Evolutionary conservation across 2,888 invertebrate species (phyloP).

Genomic region (Lepeophtheirus nordmannii): DNA sequence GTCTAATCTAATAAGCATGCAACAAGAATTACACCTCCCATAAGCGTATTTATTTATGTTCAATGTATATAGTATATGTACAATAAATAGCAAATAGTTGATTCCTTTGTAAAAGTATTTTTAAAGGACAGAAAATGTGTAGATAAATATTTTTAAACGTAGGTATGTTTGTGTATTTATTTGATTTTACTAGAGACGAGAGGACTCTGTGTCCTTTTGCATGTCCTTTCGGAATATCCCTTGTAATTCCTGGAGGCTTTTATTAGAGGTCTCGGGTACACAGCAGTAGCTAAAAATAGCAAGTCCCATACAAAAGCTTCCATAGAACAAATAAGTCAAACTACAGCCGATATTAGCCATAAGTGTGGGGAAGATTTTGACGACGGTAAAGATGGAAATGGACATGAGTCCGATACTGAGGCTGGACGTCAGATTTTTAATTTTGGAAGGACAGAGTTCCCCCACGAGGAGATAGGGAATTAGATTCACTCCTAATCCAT

Average conservation of each 20-base stretch:
- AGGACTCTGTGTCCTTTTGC: background rate
- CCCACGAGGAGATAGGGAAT: constrained; percentile 7
- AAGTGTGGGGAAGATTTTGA: background rate
- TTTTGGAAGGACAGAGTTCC: background rate
- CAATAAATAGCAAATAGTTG: too few relatives aligned
- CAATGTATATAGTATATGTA: too few relatives aligned
- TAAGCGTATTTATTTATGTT: too few relatives aligned
- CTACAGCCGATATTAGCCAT: background rate
- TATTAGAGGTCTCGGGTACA: background rate
- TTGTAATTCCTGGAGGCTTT: background rate
- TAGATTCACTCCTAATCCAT: background rate
- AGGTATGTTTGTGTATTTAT: too few relatives aligned
- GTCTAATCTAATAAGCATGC: background rate
- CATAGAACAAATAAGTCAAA: background rate
- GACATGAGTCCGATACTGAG: background rate
- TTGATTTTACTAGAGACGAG: background rate
- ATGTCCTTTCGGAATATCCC: background rate
- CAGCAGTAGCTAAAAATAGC: background rate
- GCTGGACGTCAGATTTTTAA: background rate
- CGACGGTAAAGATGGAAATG: background rate
- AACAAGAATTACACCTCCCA: too few relatives aligned
- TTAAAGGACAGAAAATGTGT: too few relatives aligned
- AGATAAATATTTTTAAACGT: too few relatives aligned
- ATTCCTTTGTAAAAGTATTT: too few relatives aligned
- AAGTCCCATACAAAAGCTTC: background rate